Evolutionary conservation across 2,797 vertebrate species (phyloP).

Genomic region (Epinephelus coioides): DNA sequence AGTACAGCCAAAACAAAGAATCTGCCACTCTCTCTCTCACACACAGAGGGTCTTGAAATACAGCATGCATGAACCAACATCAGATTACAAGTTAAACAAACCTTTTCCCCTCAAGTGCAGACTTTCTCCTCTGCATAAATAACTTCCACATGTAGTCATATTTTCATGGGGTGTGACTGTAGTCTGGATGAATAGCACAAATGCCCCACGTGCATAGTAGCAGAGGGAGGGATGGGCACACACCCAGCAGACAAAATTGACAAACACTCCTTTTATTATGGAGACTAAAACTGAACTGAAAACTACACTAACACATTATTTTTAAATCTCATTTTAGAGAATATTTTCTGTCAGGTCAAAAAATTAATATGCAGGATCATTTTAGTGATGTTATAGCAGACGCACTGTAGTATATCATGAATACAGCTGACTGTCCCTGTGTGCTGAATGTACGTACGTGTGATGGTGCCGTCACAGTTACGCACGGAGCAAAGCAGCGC

Average conservation of each 20-base stretch:
- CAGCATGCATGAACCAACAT: neutral
- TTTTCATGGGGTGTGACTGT: constrained; percentile 55
- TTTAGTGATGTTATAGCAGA: neutral
- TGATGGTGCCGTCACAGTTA: constrained; percentile 74
- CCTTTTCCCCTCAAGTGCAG: rapidly evolving
- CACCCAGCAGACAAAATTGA: constrained; percentile 26
- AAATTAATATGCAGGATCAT: neutral
- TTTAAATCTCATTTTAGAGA: too few species aligned
- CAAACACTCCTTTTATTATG: neutral
- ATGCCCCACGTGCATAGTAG: constrained; percentile 21
- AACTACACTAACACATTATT: too few species aligned
- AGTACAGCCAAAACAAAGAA: neutral
- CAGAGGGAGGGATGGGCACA: constrained; percentile 25
- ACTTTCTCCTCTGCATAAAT: constrained; percentile 20
- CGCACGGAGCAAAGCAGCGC: constrained; percentile 63
- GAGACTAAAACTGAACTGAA: too few species aligned
- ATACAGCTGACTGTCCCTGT: neutral
- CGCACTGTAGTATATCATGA: neutral
- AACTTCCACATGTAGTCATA: constrained; percentile 53
- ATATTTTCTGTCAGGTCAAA: too few species aligned
- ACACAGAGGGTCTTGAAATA: neutral
- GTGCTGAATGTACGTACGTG: constrained; percentile 27
- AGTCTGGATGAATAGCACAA: constrained; percentile 27
- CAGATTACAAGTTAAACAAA: neutral
- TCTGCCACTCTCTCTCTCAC: too few species aligned